These are phyloP conservation scores for Lobophora halterata DNA, from an alignment of 2,888 invertebrate species.

Conservation along the genomic window DNA sequence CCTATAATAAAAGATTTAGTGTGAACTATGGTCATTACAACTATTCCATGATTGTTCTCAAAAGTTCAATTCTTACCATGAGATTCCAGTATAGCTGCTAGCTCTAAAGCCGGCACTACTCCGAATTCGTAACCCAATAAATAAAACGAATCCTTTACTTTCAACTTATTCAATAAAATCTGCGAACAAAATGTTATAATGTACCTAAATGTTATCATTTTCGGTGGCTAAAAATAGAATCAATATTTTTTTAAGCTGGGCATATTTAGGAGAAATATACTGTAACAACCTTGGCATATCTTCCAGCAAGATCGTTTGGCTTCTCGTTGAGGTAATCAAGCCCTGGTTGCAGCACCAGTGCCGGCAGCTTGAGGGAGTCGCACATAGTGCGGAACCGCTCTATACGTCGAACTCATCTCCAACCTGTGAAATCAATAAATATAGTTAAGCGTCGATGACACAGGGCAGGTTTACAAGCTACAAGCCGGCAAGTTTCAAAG, in stretches of 20 bases:
- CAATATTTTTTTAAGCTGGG: no score
- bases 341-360: slow-evolving; percentile 52
- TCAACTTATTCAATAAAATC: slow-evolving; percentile 38
- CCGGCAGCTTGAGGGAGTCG: slow-evolving; percentile 47
- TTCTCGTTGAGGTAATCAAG: slow-evolving; percentile 41
- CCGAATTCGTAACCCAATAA: slow-evolving; percentile 52
- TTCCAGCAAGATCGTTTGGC: slow-evolving; percentile 38
- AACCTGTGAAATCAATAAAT: slow-evolving; percentile 37
- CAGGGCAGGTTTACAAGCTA: no score
- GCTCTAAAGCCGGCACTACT: slow-evolving; percentile 43
- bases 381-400: slow-evolving; percentile 41
- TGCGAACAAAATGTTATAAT: slow-evolving; percentile 30
- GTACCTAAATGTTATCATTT: no score
- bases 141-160: slow-evolving; percentile 39
- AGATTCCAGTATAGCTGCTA: slow-evolving; percentile 47
- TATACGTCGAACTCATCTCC: slow-evolving; percentile 44
- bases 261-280: neutral
- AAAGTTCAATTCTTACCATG: slow-evolving; percentile 36
- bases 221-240: no score
- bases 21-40: neutral
- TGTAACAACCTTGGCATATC: slow-evolving; percentile 38
- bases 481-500: no score
- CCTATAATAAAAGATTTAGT: slow-evolving; percentile 30
- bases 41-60: neutral
- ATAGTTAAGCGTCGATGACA: no score